A percentile compares a stretch with the other conserved stretches of the same genome.
Evolutionary conservation across 1,140 invertebrate species (phyloP).

Genomic region (Drosophila grimshawi): DNA sequence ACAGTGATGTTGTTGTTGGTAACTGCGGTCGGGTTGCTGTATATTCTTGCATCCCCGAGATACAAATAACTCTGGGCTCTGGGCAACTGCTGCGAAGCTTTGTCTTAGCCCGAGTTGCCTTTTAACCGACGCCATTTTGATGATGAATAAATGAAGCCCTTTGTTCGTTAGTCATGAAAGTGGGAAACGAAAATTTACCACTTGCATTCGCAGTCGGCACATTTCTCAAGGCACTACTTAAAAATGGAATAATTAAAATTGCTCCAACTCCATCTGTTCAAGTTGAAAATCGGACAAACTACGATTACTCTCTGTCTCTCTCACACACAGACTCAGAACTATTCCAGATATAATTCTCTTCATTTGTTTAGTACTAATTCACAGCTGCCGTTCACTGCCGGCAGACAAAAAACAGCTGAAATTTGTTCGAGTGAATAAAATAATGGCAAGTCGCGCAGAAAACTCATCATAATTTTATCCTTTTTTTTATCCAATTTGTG

Average conservation of each 20-base stretch:
- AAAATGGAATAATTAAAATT: conserved; percentile 67
- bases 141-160: conserved; percentile 81
- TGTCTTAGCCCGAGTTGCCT: conserved; percentile 60
- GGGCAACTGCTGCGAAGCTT: conserved; percentile 31
- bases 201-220: conserved; percentile 68
- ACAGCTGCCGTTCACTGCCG: conserved; percentile 12
- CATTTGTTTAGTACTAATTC: conserved; percentile 65
- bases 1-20: conserved; percentile 21
- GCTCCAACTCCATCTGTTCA: background rate
- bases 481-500: conserved; percentile 22
- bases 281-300: conserved; percentile 16
- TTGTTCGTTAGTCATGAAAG: conserved; percentile 51
- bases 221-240: conserved; percentile 37
- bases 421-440: conserved; percentile 35
- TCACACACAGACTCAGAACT: conserved; percentile 1
- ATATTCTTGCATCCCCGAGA: conserved; percentile 34
- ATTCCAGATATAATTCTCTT: conserved; percentile 36
- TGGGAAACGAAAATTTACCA: conserved; percentile 62
- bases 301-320: background rate
- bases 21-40: conserved; percentile 32
- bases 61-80: conserved; percentile 45
- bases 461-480: conserved; percentile 38
- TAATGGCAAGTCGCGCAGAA: conserved; percentile 38
- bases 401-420: conserved; percentile 10
- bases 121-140: conserved; percentile 64